Conservation (phyloP, 2,113 vertebrate species). For the Poecile atricapillus region DNA sequence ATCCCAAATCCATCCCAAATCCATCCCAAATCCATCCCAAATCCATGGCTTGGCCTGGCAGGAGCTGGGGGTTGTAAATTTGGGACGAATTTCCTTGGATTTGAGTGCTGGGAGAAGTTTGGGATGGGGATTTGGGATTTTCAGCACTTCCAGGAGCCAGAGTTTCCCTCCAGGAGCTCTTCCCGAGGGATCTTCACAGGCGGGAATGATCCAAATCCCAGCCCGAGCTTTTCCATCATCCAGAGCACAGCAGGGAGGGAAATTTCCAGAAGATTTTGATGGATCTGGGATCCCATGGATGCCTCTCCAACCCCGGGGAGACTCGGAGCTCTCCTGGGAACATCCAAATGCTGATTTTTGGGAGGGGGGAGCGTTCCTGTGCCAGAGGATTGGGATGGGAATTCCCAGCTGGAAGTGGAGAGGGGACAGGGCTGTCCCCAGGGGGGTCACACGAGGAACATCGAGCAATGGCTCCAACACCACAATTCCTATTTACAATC, state of each 20-base stretch:
- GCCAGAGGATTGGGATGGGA: not conserved
- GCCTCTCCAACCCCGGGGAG: rapidly evolving
- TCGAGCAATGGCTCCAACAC: not conserved
- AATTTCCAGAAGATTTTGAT: not conserved
- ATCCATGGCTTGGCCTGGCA: not conserved
- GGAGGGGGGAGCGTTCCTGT: not conserved
- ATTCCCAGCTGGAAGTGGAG: not conserved
- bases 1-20: not conserved
- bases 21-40: not conserved
- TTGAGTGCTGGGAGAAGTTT: rapidly evolving
- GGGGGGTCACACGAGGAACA: not conserved
- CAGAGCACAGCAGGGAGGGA: not conserved
- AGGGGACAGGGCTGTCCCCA: not conserved
- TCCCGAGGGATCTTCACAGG: not conserved
- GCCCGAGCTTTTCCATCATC: not conserved
- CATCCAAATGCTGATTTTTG: not conserved
- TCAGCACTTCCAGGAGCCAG: rapidly evolving
- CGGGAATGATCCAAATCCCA: rapidly evolving
- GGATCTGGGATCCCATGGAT: rapidly evolving
- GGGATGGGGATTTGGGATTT: rapidly evolving
- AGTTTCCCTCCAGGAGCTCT: not conserved
- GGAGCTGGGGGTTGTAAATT: not conserved
- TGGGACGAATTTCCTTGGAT: not conserved
- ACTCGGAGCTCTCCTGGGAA: rapidly evolving
- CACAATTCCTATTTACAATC: not conserved